A percentile compares a stretch with the other conserved stretches of the same genome.
These are phyloP conservation scores for Neoaliturus tenellus DNA, from an alignment of 2,888 invertebrate species.

Conservation along the genomic window DNA sequence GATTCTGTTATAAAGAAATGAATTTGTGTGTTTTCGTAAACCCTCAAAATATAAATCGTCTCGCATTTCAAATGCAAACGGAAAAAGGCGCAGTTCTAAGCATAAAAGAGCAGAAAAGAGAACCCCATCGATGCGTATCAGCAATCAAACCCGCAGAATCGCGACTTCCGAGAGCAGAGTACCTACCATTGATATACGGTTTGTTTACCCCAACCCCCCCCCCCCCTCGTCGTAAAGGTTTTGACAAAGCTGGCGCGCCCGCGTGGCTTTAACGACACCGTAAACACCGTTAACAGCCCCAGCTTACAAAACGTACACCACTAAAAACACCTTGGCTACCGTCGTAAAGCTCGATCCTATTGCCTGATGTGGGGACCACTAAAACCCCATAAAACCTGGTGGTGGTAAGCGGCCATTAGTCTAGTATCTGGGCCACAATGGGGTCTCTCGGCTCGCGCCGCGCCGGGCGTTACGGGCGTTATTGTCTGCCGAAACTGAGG, in stretches of 20 bases:
- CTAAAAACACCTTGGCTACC: constrained; percentile 57
- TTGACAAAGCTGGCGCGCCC: constrained; percentile 55
- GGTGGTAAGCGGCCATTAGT: constrained; percentile 52
- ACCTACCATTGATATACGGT: constrained; percentile 34
- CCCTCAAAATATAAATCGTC: no score
- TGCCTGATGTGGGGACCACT: constrained; percentile 56
- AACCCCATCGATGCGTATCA: neutral
- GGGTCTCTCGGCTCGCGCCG: neutral
- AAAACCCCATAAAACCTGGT: constrained; percentile 59
- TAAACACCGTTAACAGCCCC: constrained; percentile 56
- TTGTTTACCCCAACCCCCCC: constrained; percentile 41
- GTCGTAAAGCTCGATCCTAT: constrained; percentile 57
- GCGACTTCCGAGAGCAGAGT: neutral
- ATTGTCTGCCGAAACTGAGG: neutral
- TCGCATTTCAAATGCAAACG: neutral
- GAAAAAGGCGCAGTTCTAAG: neutral
- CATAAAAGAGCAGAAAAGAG: neutral
- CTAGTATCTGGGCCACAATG: constrained; percentile 45
- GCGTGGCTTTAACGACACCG: constrained; percentile 53
- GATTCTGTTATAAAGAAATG: no score
- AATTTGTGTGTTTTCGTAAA: no score
- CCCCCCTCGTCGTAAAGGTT: constrained; percentile 53
- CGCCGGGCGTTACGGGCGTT: neutral
- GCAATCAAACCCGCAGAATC: neutral
- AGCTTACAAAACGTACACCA: constrained; percentile 56